These are phyloP conservation scores for Gallinago nigripennis DNA, from an alignment of 2,797 vertebrate genomes.

Conservation along the genomic window DNA sequence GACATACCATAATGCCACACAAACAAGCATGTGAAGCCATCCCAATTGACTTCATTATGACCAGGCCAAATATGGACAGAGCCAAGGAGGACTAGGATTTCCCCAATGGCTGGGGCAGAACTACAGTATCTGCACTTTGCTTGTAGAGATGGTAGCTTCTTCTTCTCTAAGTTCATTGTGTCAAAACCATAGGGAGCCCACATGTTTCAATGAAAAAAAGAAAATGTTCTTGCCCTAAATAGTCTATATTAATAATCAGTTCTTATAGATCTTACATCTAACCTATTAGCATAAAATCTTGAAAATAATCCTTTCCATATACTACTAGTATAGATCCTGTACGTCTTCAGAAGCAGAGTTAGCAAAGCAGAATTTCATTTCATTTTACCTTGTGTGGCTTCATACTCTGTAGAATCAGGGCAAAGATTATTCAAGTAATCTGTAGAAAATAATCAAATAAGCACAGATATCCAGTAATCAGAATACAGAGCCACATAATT, in stretches of 20 bases:
- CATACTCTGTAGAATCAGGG: slow-evolving; percentile 91
- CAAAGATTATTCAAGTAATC: slow-evolving; percentile 98
- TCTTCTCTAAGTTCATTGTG: not conserved
- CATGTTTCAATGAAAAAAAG: not conserved
- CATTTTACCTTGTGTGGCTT: slow-evolving; percentile 89
- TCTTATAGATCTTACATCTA: not conserved
- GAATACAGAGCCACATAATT: not conserved
- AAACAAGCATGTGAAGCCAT: not conserved
- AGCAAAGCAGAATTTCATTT: not conserved
- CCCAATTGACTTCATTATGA: not conserved
- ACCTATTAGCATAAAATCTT: not conserved
- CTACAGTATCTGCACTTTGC: not conserved
- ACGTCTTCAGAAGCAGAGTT: not conserved
- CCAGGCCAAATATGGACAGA: not conserved
- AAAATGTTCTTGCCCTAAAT: not conserved
- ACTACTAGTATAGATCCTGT: not conserved
- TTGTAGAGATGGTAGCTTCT: not conserved
- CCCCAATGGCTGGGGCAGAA: not conserved
- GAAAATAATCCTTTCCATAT: not conserved
- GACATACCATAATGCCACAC: not conserved
- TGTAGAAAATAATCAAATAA: slow-evolving; percentile 65
- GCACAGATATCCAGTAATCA: slow-evolving; percentile 4
- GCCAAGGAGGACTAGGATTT: not conserved
- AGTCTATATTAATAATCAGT: not conserved
- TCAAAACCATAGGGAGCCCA: not conserved